A percentile compares a stretch with the other conserved stretches of the same genome.
These are phyloP conservation scores for Picus viridis DNA, from an alignment of 2,797 vertebrate species.

Conservation along the genomic window DNA sequence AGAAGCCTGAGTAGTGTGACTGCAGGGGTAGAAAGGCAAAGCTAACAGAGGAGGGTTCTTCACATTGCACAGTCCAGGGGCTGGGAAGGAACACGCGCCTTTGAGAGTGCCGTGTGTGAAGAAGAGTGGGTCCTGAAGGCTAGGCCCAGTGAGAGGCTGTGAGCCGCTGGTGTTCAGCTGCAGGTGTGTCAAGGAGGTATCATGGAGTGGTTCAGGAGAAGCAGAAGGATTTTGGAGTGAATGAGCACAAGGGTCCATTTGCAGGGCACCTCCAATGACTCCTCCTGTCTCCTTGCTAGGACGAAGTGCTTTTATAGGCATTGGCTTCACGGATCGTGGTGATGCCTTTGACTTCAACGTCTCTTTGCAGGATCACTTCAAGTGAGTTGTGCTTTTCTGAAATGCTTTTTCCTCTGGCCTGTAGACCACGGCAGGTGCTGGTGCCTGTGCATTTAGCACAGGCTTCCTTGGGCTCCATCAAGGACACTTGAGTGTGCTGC, in stretches of 20 bases:
- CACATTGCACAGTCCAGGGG: background rate
- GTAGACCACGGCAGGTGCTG: background rate
- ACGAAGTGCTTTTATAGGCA: conserved; percentile 93
- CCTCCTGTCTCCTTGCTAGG: conserved; percentile 75
- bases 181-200: background rate
- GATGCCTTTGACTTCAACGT: conserved; percentile 97
- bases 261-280: background rate
- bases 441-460: background rate
- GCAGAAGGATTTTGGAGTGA: background rate
- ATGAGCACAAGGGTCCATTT: background rate
- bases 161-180: background rate
- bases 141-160: background rate
- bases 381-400: conserved; percentile 81
- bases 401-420: background rate
- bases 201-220: background rate
- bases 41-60: background rate
- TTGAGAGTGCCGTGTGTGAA: fast-evolving
- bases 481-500: background rate
- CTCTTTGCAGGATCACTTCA: conserved; percentile 95
- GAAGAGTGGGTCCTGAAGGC: background rate
- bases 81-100: background rate
- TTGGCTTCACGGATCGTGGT: conserved; percentile 92
- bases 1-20: background rate
- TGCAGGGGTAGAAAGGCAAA: background rate
- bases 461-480: background rate